Evolutionary conservation across 2,113 vertebrate genomes (phyloP).

Genomic region (Perca schrenkii): DNA sequence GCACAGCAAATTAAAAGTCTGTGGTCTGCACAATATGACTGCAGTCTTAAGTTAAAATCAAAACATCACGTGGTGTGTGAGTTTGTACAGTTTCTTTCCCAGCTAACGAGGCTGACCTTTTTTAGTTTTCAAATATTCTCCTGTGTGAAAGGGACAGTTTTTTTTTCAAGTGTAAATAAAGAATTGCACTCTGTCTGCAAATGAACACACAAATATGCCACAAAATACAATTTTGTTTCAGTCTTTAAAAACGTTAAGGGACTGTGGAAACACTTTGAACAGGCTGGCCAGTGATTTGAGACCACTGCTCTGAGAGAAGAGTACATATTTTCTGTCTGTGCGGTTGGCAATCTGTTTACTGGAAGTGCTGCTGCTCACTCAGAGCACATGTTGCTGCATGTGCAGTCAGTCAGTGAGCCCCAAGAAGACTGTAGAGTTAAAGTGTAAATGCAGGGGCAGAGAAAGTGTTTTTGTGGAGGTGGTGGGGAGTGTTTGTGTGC

Average conservation of each 20-base stretch:
- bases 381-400: constrained; percentile 83
- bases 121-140: constrained; percentile 35
- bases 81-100: constrained; percentile 52
- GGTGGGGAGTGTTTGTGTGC: constrained; percentile 36
- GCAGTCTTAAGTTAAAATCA: constrained; percentile 53
- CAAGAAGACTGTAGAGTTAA: constrained; percentile 57
- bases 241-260: constrained; percentile 64
- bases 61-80: constrained; percentile 60
- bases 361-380: constrained; percentile 76
- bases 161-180: constrained; percentile 70
- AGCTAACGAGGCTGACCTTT: constrained; percentile 54
- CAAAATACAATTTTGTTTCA: constrained; percentile 64
- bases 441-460: constrained; percentile 51
- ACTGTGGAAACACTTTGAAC: constrained; percentile 84
- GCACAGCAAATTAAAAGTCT: constrained; percentile 47
- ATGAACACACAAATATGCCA: constrained; percentile 70
- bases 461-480: constrained; percentile 66
- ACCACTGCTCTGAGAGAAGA: constrained; percentile 72
- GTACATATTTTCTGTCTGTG: constrained; percentile 86
- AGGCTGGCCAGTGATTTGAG: constrained; percentile 82
- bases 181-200: constrained; percentile 68
- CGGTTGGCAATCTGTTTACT: constrained; percentile 85
- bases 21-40: constrained; percentile 54
- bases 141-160: constrained; percentile 68
- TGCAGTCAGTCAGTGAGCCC: constrained; percentile 69